Percentiles rank a stretch among this genome's conserved stretches.
Evolutionary conservation across 2,888 invertebrate species (phyloP).

Genomic region (Eretmocerus hayati): DNA sequence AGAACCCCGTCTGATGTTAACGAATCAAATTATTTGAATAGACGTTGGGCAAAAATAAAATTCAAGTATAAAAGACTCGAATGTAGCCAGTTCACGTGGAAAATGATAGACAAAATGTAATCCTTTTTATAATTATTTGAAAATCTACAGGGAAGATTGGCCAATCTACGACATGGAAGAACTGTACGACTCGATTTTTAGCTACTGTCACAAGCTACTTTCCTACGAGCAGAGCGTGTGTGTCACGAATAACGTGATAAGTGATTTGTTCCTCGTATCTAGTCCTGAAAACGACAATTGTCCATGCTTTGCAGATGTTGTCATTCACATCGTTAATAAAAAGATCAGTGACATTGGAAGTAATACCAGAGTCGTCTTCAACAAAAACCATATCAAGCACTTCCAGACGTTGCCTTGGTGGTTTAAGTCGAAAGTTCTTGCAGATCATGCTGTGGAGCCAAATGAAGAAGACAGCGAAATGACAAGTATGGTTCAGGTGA

Average conservation of each 20-base stretch:
- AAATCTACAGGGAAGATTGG: slow-evolving; percentile 34
- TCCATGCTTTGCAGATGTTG: slow-evolving; percentile 34
- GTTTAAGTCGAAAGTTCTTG: slow-evolving; percentile 44
- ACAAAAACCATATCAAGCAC: slow-evolving; percentile 50
- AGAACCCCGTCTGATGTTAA: too few relatives aligned
- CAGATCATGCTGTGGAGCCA: slow-evolving; percentile 20
- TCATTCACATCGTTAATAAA: slow-evolving; percentile 34
- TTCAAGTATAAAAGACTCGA: too few relatives aligned
- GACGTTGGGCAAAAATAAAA: too few relatives aligned
- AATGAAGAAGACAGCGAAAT: neutral
- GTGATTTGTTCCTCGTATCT: slow-evolving; percentile 30
- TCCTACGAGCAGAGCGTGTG: slow-evolving; percentile 24
- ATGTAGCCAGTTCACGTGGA: too few relatives aligned
- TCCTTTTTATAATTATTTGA: too few relatives aligned
- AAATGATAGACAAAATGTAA: too few relatives aligned
- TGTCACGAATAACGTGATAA: slow-evolving; percentile 30
- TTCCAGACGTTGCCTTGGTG: slow-evolving; percentile 57
- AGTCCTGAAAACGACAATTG: slow-evolving; percentile 12
- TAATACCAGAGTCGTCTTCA: slow-evolving; percentile 51
- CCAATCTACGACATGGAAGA: slow-evolving; percentile 32
- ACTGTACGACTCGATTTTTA: slow-evolving; percentile 29
- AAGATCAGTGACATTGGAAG: slow-evolving; percentile 31
- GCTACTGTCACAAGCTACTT: slow-evolving; percentile 34
- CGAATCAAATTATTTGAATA: too few relatives aligned
- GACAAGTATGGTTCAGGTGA: slow-evolving; percentile 1